Base-by-base conservation (phyloP, 2,888 invertebrate genomes). In the Drosophila seclusa region DNA sequence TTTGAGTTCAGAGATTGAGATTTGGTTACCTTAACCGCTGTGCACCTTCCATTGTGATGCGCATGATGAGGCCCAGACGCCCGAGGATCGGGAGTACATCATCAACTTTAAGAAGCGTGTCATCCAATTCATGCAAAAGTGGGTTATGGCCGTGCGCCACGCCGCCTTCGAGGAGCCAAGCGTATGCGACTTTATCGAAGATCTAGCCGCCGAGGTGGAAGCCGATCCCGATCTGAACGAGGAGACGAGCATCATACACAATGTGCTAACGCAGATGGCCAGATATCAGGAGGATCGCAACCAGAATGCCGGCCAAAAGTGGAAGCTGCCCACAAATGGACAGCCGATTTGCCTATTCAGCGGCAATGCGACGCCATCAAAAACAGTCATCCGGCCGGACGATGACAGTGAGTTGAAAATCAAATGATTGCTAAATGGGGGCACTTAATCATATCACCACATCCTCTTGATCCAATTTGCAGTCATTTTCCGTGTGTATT, bases 401-500 rank as follows among this genome's bases (percentile, higher is more conserved):
- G 95, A 96, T 91, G 96, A 96, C 90, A 95, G 96, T 96, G 92
- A 94, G 94, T 92, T 62, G 5, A 18, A 24, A 36, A 18, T 11
- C 4, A 32, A 58, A 16, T 52, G 29, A 11, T 10, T 57, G 13
- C 42, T 40, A 18, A 32, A 50, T 24, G 10, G 13, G 21, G 49
- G 21, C 27, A n/a, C 27, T 21, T 36, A 3, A 11, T n/a, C 27
- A 13, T 10, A 6, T 29, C 24, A 8, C n/a, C 11, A 8, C 18
- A n/a, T 16, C 10, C 6, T 0, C n/a, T 40, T 32, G 18, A 7
- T 6, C 4, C 21, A 24, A 24, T 57, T 92, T 93, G n/a, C 93
- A 97, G 96, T 96, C 57, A 96, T 97, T 78, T 96, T 96, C 92
- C 95, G 96, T 62, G 96, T 97, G 0, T 96, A 96, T 91, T 96